These are phyloP conservation scores for Galbula dea DNA, from an alignment of 2,113 vertebrate genomes.

Conservation along the genomic window DNA sequence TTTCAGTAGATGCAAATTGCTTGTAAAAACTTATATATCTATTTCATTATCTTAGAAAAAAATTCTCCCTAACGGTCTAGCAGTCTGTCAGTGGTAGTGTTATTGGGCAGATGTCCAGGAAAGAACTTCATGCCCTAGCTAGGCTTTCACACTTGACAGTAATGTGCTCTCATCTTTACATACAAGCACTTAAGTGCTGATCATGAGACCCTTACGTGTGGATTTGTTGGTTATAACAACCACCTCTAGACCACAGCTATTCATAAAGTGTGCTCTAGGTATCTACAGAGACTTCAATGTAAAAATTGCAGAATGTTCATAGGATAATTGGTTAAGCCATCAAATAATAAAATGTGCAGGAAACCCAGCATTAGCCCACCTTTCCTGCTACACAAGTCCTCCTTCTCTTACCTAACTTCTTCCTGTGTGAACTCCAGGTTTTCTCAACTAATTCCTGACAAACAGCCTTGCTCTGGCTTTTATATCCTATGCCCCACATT, in stretches of 20 bases:
- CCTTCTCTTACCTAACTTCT: not conserved
- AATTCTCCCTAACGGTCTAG: not conserved
- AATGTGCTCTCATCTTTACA: not conserved
- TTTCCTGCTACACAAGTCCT: not conserved
- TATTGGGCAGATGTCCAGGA: not conserved
- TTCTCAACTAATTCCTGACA: not conserved
- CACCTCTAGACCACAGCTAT: not conserved
- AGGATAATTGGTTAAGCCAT: not conserved
- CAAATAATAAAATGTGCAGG: not conserved
- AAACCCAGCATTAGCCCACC: not conserved
- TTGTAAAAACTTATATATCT: not conserved
- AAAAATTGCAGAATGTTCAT: not conserved
- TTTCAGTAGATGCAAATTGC: not conserved
- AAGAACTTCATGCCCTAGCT: not conserved
- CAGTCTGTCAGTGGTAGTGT: not conserved
- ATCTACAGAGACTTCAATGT: not conserved
- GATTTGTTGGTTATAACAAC: not conserved
- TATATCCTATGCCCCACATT: not conserved
- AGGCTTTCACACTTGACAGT: not conserved
- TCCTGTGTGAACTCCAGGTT: not conserved
- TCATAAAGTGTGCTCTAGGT: not conserved
- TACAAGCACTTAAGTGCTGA: not conserved
- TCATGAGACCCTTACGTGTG: not conserved
- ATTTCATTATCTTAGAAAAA: not conserved
- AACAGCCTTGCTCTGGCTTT: not conserved